Evolutionary conservation across 2,797 vertebrate genomes (phyloP).

Genomic region (Catharus ustulatus): DNA sequence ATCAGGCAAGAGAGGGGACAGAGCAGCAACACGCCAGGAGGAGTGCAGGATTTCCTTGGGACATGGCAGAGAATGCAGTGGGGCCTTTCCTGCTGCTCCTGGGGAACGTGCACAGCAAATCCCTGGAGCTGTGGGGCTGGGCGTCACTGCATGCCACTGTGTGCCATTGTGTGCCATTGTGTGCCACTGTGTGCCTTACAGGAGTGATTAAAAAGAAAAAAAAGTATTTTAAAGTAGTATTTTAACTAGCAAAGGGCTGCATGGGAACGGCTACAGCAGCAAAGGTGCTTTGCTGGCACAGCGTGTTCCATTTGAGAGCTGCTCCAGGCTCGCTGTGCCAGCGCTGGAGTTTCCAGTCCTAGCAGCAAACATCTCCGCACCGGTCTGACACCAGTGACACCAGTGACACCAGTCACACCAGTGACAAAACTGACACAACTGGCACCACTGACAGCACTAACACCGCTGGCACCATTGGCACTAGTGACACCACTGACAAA

Average conservation of each 20-base stretch:
- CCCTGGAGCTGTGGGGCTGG: neutral
- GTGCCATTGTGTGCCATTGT: neutral
- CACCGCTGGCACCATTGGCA: no score
- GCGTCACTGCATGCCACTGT: fast-evolving
- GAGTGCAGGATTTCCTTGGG: neutral
- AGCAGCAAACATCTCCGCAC: neutral
- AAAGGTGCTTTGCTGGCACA: neutral
- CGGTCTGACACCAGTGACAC: neutral
- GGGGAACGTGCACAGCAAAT: fast-evolving
- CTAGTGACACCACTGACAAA: no score
- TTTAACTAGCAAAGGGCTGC: neutral
- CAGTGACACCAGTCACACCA: neutral
- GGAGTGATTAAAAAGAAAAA: neutral
- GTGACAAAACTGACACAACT: no score
- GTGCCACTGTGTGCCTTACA: fast-evolving
- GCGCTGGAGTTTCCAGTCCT: neutral
- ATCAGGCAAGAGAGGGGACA: neutral
- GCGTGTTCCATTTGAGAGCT: neutral
- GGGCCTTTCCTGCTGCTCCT: neutral
- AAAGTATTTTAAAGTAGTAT: neutral
- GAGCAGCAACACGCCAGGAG: neutral
- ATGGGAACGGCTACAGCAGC: neutral
- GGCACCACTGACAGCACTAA: no score
- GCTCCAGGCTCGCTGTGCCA: neutral
- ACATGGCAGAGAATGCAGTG: fast-evolving